Evolutionary conservation across 2,113 vertebrate species (phyloP).

Genomic region (Ophthalmolycus amberensis): DNA sequence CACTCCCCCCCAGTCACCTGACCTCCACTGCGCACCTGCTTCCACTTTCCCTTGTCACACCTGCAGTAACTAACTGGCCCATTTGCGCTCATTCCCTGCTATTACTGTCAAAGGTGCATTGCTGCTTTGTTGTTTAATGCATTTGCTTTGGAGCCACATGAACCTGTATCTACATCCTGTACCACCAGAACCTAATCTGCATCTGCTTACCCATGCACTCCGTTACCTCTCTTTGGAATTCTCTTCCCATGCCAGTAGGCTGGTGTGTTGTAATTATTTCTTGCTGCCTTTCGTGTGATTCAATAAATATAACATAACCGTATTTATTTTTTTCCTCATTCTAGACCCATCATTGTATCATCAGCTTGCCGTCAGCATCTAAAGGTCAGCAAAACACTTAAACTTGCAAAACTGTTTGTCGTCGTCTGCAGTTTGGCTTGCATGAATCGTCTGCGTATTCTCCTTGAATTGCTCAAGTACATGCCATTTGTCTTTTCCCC

Average conservation of each 20-base stretch:
- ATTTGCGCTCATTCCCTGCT: not conserved
- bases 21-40: not conserved
- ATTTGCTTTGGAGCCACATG: not conserved
- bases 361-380: not conserved
- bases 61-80: not conserved
- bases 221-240: not conserved
- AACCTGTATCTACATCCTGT: not conserved
- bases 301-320: not conserved
- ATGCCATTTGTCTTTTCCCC: too few relatives aligned
- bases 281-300: not conserved
- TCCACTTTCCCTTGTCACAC: not conserved
- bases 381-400: not conserved
- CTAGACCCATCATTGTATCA: not conserved
- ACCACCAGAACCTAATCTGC: not conserved
- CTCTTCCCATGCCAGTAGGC: too few relatives aligned
- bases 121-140: not conserved
- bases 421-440: too few relatives aligned
- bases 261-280: not conserved
- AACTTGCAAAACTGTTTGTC: not conserved
- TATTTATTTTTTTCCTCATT: not conserved
- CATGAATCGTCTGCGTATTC: too few relatives aligned
- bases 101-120: not conserved
- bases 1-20: too few relatives aligned
- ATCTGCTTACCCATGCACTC: not conserved
- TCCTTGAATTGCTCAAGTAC: too few relatives aligned